Evolutionary conservation across 2,888 invertebrate genomes (phyloP), one percentile per base, ranked within the genome.

Genomic region (Patella pellucida): DNA sequence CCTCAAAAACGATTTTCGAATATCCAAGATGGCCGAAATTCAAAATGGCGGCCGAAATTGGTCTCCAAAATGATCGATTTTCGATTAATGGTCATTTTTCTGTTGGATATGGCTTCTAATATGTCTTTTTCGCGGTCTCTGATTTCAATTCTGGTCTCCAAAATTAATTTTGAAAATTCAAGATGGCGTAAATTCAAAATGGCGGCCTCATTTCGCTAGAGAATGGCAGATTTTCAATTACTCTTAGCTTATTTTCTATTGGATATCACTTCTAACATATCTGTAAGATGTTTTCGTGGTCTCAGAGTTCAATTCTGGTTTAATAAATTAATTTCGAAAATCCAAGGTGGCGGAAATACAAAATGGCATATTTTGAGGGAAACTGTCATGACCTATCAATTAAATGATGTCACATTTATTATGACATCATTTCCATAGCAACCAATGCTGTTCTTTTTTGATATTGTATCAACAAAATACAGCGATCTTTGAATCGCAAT

Each of bases 11-110:
- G 14, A n/a, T n/a, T n/a, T 15, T 56, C 19, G 16, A n/a, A 56
- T n/a, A 56, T 56, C 56, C 56, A 56, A 56, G 12, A 56, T 56
- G 56, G 56, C 56, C 1, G 27, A 27, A 27, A 27, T 11, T 19
- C 56, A 56, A 56, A 56, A 56, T 56, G 56, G 56, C 16, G 56
- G 14, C n/a, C n/a, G n/a, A n/a, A n/a, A n/a, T n/a, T n/a, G n/a
- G n/a, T n/a, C n/a, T n/a, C n/a, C n/a, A n/a, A n/a, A n/a, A n/a
- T n/a, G n/a, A n/a, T n/a, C n/a, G n/a, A 16, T 5, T 27, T 27
- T 27, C 27, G 3, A 27, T 27, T 27, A 27, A 27, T 27, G 27
- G 1, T 3, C 1, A 2, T 27, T 27, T 27, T 56, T 56, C 0
- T 11, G 5, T 15, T 16, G 16, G 19, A 56, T 5, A 7, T 56